Evolutionary conservation across 2,113 vertebrate genomes (phyloP), one percentile per base, ranked within the genome.

Genomic region (Grus americana): DNA sequence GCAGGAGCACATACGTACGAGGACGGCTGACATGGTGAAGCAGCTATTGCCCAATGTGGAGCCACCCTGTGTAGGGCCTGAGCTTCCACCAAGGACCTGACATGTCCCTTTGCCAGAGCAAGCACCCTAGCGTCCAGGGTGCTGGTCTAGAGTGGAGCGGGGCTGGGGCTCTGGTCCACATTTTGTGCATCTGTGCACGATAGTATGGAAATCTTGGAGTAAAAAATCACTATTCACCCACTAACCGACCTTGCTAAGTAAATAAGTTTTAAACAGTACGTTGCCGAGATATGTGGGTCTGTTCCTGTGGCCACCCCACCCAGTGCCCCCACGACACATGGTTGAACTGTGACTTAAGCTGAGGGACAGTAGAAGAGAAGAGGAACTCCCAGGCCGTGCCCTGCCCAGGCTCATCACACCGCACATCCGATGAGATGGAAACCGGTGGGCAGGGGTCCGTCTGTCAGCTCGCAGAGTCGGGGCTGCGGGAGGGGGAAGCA

Each of bases 381-480:
- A 80, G 30, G 34, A 74, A 44, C 18, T 81, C 36, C 8, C 18
- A 65, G 36, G 7, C 11, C 59, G 34, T 40, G 55, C 29, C n/a
- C 47, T 71, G 59, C 40, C 50, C 59, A 44, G 52, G 50, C 38
- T 91, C 30, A n/a, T 81, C 50, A 36, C 26, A 29, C 24, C 4
- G 0, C 3, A 1, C 5, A 6, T 65, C 55, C 2, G 0, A 40
- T 0, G 1, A 26, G 29, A 70, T 10, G n/a, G 42, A 86, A 90
- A 75, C 44, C 1, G 0, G 21, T 32, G 44, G 40, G 36, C 49
- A 89, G 0, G 4, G 65, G n/a, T 63, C 58, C 62, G 46, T 70
- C 86, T 81, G 58, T 65, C 84, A 87, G 29, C 61, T 79, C 11
- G 0, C 58, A 76, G 54, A 76, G 40, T 5, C 2, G 57, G 59